Evolutionary conservation across 1,140 invertebrate species (phyloP), one percentile per base, ranked within the genome.

Genomic region (Amphibalanus amphitrite): DNA sequence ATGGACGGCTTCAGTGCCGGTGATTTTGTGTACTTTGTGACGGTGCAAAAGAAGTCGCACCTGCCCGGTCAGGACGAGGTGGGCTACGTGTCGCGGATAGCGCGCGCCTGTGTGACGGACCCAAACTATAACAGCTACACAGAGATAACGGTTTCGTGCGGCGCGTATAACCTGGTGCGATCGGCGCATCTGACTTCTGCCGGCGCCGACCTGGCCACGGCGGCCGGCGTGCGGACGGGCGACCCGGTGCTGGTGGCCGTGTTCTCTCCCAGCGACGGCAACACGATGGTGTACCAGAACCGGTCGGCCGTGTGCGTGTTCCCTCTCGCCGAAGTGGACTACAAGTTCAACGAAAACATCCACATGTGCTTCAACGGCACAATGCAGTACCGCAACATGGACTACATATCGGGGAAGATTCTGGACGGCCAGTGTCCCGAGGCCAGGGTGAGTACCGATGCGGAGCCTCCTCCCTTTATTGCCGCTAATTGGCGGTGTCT

Each of bases 281-380:
- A 92, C 69, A 89, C 86, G 29, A 90, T 90, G 79, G 89, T 89
- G 76, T 88, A 89, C 0, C 80, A 86, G 74, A 76, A 85, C 10
- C 86, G 88, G 69, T 95, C 93, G 4, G 94, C 92, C 0, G 79
- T 98, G 72, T 94, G 91, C 80, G 76, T 84, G 8, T 85, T 80
- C 76, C 79, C 82, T 3, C 81, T 97, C 71, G 85, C 89, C 74
- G 89, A 94, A 65, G 92, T 98, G 75, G 91, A 96, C 78, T 87
- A 87, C 70, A 91, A 91, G 77, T 97, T 98, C 80, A 93, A 92
- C 76, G 90, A 95, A 80, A 97, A 97, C 81, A 95, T 97, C 76
- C 91, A 95, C 79, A 91, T 93, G 87, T 98, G 95, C 81, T 97
- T 97, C 79, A 93, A 96, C 81, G 93, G 92, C 29, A 94, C 90